Evolutionary conservation across 2,797 vertebrate species (phyloP), one percentile per base, ranked within the genome.

Genomic region (Clarias fuscus): DNA sequence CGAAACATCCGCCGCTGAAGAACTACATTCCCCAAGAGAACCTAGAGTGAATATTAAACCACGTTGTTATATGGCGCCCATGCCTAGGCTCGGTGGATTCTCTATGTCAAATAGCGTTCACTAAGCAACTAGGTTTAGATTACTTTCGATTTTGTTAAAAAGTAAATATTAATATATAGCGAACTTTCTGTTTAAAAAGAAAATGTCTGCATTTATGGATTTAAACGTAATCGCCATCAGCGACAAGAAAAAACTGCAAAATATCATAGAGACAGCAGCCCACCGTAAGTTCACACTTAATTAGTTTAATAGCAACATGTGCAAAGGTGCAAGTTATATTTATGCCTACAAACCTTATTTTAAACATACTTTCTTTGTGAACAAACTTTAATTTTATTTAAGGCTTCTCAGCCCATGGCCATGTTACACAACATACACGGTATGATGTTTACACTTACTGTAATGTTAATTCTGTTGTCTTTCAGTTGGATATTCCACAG

Each of bases 131-230:
- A 17, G 1, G 48, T 27, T 76, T 56, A 30, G 56, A 15, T 58
- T 30, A 27, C 7, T 56, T 56, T 4, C 8, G 53, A 10, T 30
- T 68, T 30, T 17, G 24, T 78, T 24, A 79, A 33, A 75, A 48
- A 48, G 14, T 7, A 20, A 17, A 22, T 7, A 62, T 17, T 7
- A 2, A 2, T 24, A 13, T 22, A 18, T 53, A 11, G 17, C n/a
- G 56, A 62, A 40, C 56, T 61, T 18, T 17, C 14, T 30, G 53
- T 20, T 76, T 77, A 1, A 33, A 61, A 59, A 30, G 18, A 88
- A 22, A 86, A 96, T 96, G 95, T 89, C 94, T 2, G 91, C 90
- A 72, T 96, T 95, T 82, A 94, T 95, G 93, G 95, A 96, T 82
- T 70, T 96, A 24, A 96, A 95, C 86, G 48, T 96, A 80, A 86